Percentiles rank a stretch among this genome's conserved stretches.
These are phyloP conservation scores for Cephalopterus ornatus DNA, from an alignment of 2,113 vertebrate species.

Conservation along the genomic window DNA sequence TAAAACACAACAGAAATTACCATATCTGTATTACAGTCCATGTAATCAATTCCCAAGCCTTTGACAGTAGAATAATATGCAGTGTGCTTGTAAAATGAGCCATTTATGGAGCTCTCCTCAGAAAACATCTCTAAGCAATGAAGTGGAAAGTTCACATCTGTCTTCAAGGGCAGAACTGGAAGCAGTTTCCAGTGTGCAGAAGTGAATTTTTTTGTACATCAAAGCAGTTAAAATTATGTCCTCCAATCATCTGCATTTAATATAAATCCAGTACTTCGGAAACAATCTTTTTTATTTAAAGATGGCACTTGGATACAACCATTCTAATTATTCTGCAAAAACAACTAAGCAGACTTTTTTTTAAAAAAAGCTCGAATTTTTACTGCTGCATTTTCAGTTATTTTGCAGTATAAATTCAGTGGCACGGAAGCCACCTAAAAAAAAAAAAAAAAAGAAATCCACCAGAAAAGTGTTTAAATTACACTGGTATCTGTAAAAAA, in stretches of 20 bases:
- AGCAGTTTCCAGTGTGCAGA: not conserved
- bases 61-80: not conserved
- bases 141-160: constrained; percentile 64
- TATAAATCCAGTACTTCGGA: not conserved
- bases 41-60: not conserved
- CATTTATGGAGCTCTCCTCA: constrained; percentile 9
- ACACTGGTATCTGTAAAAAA: not conserved
- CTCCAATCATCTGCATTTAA: not conserved
- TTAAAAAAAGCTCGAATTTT: not conserved
- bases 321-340: not conserved
- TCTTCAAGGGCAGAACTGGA: constrained; percentile 46
- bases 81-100: constrained; percentile 19
- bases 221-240: not conserved
- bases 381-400: not conserved
- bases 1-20: not conserved
- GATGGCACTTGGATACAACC: not conserved
- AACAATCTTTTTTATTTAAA: not conserved
- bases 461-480: not conserved
- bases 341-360: not conserved
- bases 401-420: not conserved
- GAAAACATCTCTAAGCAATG: constrained; percentile 12
- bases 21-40: not conserved
- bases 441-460: not conserved
- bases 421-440: not conserved
- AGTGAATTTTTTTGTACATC: not conserved